Evolutionary conservation across 2,888 invertebrate species (phyloP), one percentile per base, ranked within the genome.

Genomic region (Eupithecia pulchellata): DNA sequence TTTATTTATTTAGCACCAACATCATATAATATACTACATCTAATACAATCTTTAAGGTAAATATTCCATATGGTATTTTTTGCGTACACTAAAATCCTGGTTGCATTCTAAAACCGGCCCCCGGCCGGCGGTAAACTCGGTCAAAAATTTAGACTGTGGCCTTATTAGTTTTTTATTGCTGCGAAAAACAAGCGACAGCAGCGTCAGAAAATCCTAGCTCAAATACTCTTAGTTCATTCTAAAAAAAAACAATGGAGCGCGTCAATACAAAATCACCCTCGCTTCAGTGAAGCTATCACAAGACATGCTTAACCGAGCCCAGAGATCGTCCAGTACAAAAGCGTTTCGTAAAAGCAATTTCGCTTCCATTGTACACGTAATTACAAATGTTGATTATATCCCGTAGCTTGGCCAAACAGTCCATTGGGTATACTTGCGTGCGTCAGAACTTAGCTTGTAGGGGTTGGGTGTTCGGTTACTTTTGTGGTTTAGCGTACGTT

Each of bases 391-490:
- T 76, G 70, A 72, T 75, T 75, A 75, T 75, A 68, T 75, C 69
- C 72, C 66, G 77, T 84, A 93, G 94, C 82, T 93, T 60, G 93
- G 65, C 85, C 78, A 88, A 95, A 81, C 77, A 90, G 89, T 81
- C 93, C 92, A 82, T 96, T 98, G 63, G 99, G 99, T 73, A 98
- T 98, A 55, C 90, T 99, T 86, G 98, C 98, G 47, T 99, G 98
- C 89, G 96, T 98, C 75, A 96, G 99, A 93, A 97, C 98, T 2
- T 93, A 99, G 36, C 95, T 98, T 68, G 97, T 98, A 25, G 32
- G 34, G n/a, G n/a, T n/a, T n/a, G n/a, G n/a, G n/a, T n/a, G n/a
- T 60, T n/a, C 20, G 25, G 30, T 60, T 60, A 20, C n/a, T 39
- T 42, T 42, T 13, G 47, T 57, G 2, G 55, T 27, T 57, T 29